Conservation (phyloP, 2,888 invertebrate species). For the Eudemis profundana region DNA sequence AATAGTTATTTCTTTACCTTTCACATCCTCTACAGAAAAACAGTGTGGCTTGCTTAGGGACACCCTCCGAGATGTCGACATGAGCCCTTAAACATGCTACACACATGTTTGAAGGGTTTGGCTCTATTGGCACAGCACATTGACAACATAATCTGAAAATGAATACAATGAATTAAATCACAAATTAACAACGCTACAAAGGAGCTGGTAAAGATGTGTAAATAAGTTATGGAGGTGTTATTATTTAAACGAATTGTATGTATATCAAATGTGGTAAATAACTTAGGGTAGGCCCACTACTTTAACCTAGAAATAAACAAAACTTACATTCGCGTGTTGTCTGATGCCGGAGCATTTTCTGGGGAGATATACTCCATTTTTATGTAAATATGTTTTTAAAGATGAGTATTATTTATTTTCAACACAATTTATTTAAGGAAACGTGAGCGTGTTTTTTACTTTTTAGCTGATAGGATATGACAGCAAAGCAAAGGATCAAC, state of each 20-base stretch:
- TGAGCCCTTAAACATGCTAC: conserved; percentile 95
- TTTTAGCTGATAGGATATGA: neutral
- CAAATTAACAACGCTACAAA: neutral
- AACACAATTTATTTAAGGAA: neutral
- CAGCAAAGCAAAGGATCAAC: neutral
- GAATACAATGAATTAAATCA: conserved; percentile 5
- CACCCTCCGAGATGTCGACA: conserved; percentile 98
- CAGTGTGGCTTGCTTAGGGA: conserved; percentile 96
- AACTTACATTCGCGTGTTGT: conserved; percentile 74
- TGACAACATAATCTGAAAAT: conserved; percentile 93
- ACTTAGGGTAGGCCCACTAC: neutral
- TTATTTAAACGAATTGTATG: neutral
- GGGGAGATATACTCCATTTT: conserved; percentile 77
- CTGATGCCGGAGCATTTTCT: conserved; percentile 60
- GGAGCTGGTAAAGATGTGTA: no score
- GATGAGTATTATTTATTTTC: neutral
- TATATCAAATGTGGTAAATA: neutral
- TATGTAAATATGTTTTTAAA: neutral
- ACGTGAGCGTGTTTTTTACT: conserved; percentile 5
- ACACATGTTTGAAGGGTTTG: conserved; percentile 99
- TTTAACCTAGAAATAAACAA: conserved; percentile 54
- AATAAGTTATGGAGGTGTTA: no score
- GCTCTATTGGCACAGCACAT: conserved; percentile 95
- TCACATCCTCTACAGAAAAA: conserved; percentile 97
- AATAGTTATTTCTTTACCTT: conserved; percentile 82